Conservation (phyloP, 2,113 vertebrate genomes). For the Euleptes europaea region DNA sequence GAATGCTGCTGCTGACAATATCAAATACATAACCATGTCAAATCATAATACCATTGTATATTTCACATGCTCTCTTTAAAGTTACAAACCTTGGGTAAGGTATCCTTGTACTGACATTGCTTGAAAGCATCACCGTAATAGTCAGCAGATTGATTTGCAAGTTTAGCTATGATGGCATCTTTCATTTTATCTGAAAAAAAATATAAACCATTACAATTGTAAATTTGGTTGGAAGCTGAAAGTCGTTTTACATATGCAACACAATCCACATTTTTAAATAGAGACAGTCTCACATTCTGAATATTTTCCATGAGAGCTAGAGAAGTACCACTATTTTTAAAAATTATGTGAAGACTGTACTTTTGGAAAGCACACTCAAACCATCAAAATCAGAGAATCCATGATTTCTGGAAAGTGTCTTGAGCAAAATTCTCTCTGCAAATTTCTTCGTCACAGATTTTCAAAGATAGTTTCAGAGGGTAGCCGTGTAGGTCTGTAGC, state of each 20-base stretch:
- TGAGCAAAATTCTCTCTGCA: not conserved
- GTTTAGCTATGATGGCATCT: conserved; percentile 93
- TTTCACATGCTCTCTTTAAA: not conserved
- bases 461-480: not conserved
- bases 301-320: not conserved
- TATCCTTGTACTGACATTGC: conserved; percentile 98
- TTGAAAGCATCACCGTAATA: conserved; percentile 97
- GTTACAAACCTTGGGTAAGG: conserved; percentile 93
- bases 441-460: not conserved
- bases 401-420: not conserved
- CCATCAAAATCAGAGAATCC: not conserved
- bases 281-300: not conserved
- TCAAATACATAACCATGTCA: not conserved
- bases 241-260: not conserved
- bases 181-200: conserved; percentile 92
- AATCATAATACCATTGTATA: not conserved
- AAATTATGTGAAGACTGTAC: not conserved
- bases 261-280: not conserved
- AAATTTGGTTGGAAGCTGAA: not conserved
- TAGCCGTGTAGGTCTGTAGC: no score
- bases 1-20: not conserved
- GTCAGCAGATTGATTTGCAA: conserved; percentile 97
- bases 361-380: not conserved
- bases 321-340: not conserved
- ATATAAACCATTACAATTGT: not conserved